phyloP scores from a whole-genome alignment of 2,797 vertebrate genomes.

The Xenops minutus region DNA sequence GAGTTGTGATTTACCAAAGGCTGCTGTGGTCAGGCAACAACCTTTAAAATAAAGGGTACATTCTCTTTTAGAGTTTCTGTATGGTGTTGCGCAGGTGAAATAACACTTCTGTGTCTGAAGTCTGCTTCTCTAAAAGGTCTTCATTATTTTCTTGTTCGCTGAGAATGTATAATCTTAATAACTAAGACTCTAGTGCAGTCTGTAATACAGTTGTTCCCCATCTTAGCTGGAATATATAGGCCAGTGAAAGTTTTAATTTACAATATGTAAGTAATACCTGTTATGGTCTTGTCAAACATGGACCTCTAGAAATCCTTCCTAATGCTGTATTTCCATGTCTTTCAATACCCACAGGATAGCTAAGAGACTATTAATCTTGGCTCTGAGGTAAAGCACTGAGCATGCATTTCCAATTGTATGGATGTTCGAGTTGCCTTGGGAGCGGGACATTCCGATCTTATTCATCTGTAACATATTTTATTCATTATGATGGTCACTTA shows the following conservation, averaged over 20 bases:
- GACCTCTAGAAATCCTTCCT: neutral
- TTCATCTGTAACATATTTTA: neutral
- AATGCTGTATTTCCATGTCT: neutral
- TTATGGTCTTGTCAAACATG: neutral
- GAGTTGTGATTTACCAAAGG: neutral
- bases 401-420: neutral
- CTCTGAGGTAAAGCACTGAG: neutral
- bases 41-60: neutral
- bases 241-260: neutral
- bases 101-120: neutral
- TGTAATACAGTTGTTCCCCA: neutral
- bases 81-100: neutral
- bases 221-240: neutral
- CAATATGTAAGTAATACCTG: neutral
- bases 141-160: neutral
- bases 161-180: neutral
- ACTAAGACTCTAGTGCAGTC: neutral
- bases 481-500: neutral
- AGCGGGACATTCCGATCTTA: neutral
- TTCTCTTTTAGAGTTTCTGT: neutral
- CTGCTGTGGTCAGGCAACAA: neutral
- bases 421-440: neutral
- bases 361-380: neutral
- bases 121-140: neutral
- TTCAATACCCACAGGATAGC: neutral